Conservation (phyloP, 2,797 vertebrate species). For the Varecia variegata region DNA sequence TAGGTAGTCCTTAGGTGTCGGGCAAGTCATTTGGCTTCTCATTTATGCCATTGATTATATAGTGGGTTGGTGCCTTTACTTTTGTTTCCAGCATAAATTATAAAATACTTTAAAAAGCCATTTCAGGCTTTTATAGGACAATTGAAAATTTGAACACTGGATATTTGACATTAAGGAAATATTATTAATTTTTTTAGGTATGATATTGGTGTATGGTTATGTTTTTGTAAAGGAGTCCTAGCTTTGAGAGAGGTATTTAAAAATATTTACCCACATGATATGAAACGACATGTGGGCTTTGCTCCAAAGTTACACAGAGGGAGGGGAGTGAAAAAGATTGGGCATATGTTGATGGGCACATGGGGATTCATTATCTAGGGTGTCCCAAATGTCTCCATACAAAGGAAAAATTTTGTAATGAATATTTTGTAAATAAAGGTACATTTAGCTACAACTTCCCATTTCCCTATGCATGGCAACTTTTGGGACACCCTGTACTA, state of each 20-base stretch:
- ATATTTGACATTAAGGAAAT: constrained; percentile 28
- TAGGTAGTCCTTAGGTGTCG: not conserved
- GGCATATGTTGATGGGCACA: not conserved
- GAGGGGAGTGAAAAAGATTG: not conserved
- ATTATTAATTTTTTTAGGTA: not conserved
- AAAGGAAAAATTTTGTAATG: no score
- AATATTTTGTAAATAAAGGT: no score
- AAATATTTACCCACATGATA: not conserved
- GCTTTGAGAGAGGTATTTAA: not conserved
- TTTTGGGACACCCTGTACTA: not conserved
- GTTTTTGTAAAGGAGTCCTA: not conserved
- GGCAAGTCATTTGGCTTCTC: not conserved
- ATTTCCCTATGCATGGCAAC: no score
- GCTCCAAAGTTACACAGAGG: not conserved
- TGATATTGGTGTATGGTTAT: not conserved
- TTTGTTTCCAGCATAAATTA: constrained; percentile 25
- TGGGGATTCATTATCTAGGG: not conserved
- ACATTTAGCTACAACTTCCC: no score
- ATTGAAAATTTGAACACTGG: not conserved
- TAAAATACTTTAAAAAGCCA: constrained; percentile 16
- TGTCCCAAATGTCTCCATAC: no score
- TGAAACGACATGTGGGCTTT: not conserved
- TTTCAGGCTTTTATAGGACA: not conserved
- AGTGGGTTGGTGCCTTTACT: not conserved
- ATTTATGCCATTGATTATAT: not conserved